phyloP scores from a whole-genome alignment of 2,113 vertebrate genomes.

The Ochotona curzoniae region DNA sequence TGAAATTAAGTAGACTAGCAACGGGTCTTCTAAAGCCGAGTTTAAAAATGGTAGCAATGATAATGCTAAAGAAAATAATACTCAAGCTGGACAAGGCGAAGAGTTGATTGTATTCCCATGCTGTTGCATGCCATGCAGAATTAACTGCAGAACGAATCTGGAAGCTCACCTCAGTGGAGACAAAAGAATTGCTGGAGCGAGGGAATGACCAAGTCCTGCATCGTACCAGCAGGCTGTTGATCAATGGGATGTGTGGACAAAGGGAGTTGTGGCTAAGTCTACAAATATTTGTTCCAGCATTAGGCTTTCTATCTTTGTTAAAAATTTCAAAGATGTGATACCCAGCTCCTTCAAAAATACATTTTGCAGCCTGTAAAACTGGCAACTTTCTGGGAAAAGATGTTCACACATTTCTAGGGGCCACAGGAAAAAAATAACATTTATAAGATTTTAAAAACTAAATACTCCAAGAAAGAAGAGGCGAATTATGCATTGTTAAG shows the following conservation, averaged over 20 bases:
- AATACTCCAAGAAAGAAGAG: neutral
- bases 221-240: neutral
- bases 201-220: neutral
- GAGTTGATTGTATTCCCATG: neutral
- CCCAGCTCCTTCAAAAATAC: neutral
- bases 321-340: neutral
- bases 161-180: neutral
- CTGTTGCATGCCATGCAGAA: neutral
- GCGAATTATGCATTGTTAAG: neutral
- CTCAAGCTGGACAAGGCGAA: neutral
- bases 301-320: neutral
- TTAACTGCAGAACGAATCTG: neutral
- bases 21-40: neutral
- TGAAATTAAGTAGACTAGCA: neutral
- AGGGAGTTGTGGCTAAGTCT: neutral
- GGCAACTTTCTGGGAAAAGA: neutral
- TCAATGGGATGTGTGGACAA: neutral
- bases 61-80: neutral
- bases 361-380: neutral
- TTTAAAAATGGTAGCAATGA: neutral
- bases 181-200: neutral
- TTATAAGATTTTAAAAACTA: neutral
- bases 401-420: neutral
- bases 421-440: neutral
- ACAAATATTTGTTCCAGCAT: neutral